phyloP scores from a whole-genome alignment of 2,888 invertebrate genomes.

The Panopea generosa region DNA sequence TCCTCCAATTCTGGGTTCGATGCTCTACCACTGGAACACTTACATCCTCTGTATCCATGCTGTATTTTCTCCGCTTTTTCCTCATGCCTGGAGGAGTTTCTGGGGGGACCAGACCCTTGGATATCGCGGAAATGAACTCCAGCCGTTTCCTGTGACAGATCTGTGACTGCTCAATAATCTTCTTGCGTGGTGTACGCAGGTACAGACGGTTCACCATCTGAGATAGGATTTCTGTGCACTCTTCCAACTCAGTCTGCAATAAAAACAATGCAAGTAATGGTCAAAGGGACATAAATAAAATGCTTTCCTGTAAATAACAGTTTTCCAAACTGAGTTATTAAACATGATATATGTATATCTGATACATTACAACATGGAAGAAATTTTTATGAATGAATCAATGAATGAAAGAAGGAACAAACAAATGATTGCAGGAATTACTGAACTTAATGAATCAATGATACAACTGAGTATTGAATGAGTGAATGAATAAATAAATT shows the following conservation, averaged over 20 bases:
- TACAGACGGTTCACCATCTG: conserved; percentile 89
- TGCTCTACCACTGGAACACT: conserved; percentile 57
- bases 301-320: too few species aligned
- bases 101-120: conserved; percentile 86
- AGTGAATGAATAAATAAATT: too few species aligned
- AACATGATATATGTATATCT: too few species aligned
- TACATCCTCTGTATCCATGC: conserved; percentile 83
- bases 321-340: too few species aligned
- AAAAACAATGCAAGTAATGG: conserved; percentile 1
- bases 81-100: conserved; percentile 89
- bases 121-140: conserved; percentile 88
- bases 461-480: too few species aligned
- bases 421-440: too few species aligned
- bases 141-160: conserved; percentile 88
- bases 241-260: conserved; percentile 89
- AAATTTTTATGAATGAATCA: too few species aligned
- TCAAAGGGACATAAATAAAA: too few species aligned
- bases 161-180: conserved; percentile 88
- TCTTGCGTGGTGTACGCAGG: conserved; percentile 88
- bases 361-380: too few species aligned
- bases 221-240: conserved; percentile 89
- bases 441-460: too few species aligned
- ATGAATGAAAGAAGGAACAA: too few species aligned
- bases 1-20: too few species aligned
- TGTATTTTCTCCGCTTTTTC: conserved; percentile 83